Percentiles rank a stretch among this genome's conserved stretches.
These are phyloP conservation scores for Ganaspis brasiliensis DNA, from an alignment of 2,888 invertebrate genomes.

Conservation along the genomic window DNA sequence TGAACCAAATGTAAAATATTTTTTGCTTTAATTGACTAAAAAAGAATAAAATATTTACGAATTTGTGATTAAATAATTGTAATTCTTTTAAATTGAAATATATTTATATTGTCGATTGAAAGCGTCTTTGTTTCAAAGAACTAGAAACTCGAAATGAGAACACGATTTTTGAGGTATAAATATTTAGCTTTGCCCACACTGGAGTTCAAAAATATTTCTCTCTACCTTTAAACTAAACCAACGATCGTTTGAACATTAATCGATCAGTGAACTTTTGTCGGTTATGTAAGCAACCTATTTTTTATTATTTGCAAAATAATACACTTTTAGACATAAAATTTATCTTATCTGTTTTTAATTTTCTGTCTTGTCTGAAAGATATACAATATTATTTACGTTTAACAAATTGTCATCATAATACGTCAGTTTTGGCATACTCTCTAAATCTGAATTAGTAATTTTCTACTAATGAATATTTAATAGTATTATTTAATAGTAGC, in stretches of 20 bases:
- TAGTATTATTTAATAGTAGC: no score
- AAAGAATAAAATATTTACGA: no score
- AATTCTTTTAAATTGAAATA: neutral
- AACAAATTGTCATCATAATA: no score
- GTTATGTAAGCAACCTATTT: constrained; percentile 2
- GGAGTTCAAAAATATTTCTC: constrained; percentile 29
- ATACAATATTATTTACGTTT: no score
- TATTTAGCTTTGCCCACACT: constrained; percentile 54
- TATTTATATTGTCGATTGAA: constrained; percentile 44
- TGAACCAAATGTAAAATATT: no score
- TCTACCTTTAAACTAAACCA: constrained; percentile 22
- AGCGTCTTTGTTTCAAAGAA: constrained; percentile 49
- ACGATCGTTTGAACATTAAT: constrained; percentile 25
- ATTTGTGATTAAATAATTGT: no score
- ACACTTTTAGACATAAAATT: neutral
- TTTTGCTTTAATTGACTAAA: no score
- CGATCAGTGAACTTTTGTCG: constrained; percentile 46
- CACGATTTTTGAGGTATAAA: constrained; percentile 57
- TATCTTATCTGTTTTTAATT: neutral
- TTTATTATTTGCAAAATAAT: constrained; percentile 13
- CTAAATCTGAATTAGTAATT: no score
- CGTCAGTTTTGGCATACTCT: no score
- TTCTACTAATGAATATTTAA: no score
- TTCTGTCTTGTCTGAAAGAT: no score
- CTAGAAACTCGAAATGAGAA: constrained; percentile 47